A percentile compares a stretch with the other conserved stretches of the same genome.
Evolutionary conservation across 2,113 vertebrate species (phyloP).

Genomic region (Craseonycteris thonglongyai): DNA sequence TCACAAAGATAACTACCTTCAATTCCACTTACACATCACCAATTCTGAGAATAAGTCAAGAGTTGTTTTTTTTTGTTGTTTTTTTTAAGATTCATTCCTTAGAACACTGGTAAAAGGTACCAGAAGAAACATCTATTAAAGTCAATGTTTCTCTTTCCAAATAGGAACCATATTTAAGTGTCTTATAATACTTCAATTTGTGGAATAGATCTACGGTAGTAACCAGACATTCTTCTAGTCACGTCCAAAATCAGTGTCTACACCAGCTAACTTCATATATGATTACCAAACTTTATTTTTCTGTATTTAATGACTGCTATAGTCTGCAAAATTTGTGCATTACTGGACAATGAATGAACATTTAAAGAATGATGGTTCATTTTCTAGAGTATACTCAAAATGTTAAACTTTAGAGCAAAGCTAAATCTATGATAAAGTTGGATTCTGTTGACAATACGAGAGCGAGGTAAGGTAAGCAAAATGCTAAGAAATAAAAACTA

Average conservation of each 20-base stretch:
- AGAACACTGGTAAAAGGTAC: background rate
- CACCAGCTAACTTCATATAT: background rate
- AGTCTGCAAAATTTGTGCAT: constrained; percentile 7
- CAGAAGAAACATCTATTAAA: constrained; percentile 25
- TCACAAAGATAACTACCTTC: background rate
- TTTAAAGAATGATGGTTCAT: background rate
- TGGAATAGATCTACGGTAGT: background rate
- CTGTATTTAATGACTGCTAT: background rate
- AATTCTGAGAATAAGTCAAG: constrained; percentile 30
- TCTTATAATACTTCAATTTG: background rate
- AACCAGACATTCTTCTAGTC: background rate
- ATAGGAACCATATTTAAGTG: background rate
- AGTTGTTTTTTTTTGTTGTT: background rate
- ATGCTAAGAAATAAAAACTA: constrained; percentile 15
- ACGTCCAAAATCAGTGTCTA: background rate
- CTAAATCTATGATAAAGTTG: constrained; percentile 31
- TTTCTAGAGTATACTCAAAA: constrained; percentile 37
- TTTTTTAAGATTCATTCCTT: background rate
- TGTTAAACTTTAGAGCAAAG: constrained; percentile 45
- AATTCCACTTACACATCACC: background rate
- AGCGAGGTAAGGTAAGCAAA: constrained; percentile 51
- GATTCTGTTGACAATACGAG: constrained; percentile 15
- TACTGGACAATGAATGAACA: background rate
- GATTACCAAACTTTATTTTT: constrained; percentile 29
- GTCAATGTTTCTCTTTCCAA: background rate